Conservation (phyloP, 2,797 vertebrate species). For the Phrynocephalus forsythii region DNA sequence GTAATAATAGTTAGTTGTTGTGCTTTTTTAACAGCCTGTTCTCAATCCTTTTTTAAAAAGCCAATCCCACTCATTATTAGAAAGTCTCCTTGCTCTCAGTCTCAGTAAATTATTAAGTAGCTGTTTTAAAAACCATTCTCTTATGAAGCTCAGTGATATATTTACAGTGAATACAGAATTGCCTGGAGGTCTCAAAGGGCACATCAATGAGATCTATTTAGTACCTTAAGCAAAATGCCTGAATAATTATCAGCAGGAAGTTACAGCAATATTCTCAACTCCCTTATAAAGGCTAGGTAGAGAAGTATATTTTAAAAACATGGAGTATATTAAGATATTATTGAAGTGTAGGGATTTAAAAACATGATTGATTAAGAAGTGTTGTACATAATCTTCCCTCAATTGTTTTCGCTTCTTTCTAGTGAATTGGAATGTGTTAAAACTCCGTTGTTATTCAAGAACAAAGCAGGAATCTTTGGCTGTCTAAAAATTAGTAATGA, state of each 20-base stretch:
- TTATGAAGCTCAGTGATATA: constrained; percentile 74
- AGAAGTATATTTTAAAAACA: background rate
- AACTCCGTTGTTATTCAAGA: constrained; percentile 47
- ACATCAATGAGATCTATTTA: constrained; percentile 74
- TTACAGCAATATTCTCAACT: constrained; percentile 56
- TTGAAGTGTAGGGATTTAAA: constrained; percentile 43
- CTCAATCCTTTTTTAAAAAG: constrained; percentile 75
- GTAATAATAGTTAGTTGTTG: constrained; percentile 52
- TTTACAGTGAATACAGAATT: constrained; percentile 78
- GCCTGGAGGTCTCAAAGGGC: constrained; percentile 69
- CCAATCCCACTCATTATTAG: constrained; percentile 77
- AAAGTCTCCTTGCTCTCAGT: constrained; percentile 77
- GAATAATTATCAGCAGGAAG: constrained; percentile 75
- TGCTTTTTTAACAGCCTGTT: constrained; percentile 20
- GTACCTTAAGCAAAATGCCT: constrained; percentile 76
- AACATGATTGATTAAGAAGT: constrained; percentile 46
- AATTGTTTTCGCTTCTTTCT: constrained; percentile 12
- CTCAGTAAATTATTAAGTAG: constrained; percentile 82
- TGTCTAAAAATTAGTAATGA: constrained; percentile 42
- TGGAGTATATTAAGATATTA: constrained; percentile 32
- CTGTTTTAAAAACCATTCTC: constrained; percentile 79
- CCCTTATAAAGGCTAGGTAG: constrained; percentile 29
- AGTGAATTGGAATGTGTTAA: background rate
- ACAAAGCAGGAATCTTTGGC: constrained; percentile 14
- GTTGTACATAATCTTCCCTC: background rate